Percentiles rank a stretch among this genome's conserved stretches.
phyloP scores from a whole-genome alignment of 2,797 vertebrate species.

The Acanthis flammea region DNA sequence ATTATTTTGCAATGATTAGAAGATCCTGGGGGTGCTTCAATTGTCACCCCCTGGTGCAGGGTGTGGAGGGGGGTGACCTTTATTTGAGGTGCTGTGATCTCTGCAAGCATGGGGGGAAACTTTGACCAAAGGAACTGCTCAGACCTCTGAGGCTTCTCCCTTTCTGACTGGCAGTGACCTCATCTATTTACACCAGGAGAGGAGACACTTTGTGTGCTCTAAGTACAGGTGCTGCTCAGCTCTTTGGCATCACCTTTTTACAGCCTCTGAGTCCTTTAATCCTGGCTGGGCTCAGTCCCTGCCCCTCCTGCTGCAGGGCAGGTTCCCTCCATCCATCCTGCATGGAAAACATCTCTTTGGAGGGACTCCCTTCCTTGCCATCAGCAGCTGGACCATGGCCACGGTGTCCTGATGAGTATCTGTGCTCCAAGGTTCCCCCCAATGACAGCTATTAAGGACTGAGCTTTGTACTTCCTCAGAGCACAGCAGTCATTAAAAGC shows the following conservation, averaged over 20 bases:
- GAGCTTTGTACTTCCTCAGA: neutral
- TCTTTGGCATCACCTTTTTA: slow-evolving; percentile 16
- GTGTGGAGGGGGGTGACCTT: slow-evolving; percentile 40
- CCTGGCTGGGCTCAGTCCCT: neutral
- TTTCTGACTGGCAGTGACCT: slow-evolving; percentile 45
- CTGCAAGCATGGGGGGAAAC: slow-evolving; percentile 28
- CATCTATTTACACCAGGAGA: slow-evolving; percentile 51
- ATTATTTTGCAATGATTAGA: slow-evolving; percentile 67
- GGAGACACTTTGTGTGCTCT: slow-evolving; percentile 5
- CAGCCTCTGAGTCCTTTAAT: slow-evolving; percentile 36
- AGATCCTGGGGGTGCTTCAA: slow-evolving; percentile 56
- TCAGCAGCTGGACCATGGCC: neutral
- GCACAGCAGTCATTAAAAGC: neutral
- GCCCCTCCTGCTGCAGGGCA: neutral
- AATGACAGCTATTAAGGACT: neutral
- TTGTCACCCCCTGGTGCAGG: slow-evolving; percentile 48
- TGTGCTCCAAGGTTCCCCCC: neutral
- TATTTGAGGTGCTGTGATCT: slow-evolving; percentile 17
- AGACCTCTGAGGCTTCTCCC: slow-evolving; percentile 36
- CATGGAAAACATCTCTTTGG: neutral
- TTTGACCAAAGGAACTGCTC: slow-evolving; percentile 25
- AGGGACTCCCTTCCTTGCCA: neutral
- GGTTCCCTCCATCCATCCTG: neutral
- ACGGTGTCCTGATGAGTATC: neutral
- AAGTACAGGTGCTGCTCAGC: slow-evolving; percentile 6